Base-by-base conservation (phyloP, 2,888 invertebrate genomes). In the Creontiades dilutus region DNA sequence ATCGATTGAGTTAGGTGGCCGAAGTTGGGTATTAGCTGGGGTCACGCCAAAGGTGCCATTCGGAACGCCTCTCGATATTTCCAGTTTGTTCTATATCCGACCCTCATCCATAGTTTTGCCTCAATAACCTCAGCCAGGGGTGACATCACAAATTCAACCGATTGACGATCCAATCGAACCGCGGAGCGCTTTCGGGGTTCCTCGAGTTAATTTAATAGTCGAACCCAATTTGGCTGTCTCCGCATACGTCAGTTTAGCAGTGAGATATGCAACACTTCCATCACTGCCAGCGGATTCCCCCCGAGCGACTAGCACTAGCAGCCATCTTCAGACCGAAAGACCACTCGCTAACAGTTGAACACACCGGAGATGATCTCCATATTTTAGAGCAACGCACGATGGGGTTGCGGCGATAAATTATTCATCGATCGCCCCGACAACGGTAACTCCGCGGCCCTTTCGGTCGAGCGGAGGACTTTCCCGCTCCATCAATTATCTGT, bases 301-400 rank as follows among this genome's bases (percentile, higher is more conserved):
- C 19, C 61, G 61, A 19, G n/a, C 61, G 14, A 9, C 61, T 19
- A 23, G 19, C 68, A 68, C 68, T 23, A 0, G 0, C 27, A 27
- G 68, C 23, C 68, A 23, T 68, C 68, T 68, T 68, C 23, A 23
- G 23, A 4, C 23, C 68, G 12, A 68, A 27, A 61, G 11, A 68
- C 23, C 19, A 19, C 68, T 61, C 61, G 16, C 61, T 61, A 61
- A 61, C 16, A 16, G 12, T 5, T 23, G 9, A 14, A 13, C 5
- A 68, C 23, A 27, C 68, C 68, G 68, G 68, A 68, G 68, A 68
- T 68, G 68, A 68, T 68, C 68, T 68, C 68, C 68, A 68, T 68
- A 68, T 68, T 68, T 68, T 68, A 68, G 68, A 68, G 68, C 14
- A n/a, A 57, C 57, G 57, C 19, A 57, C n/a, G 57, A 52, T n/a